Evolutionary conservation across 1,140 invertebrate genomes (phyloP).

Genomic region (fruit fly (Drosophila melanogaster)): Release_6_plus_ISO1_MT NT_037436.4:9337501-9338000

Average conservation of each 20-base stretch:
- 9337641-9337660: slow-evolving; percentile 85
- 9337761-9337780: slow-evolving; percentile 84
- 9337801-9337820: slow-evolving; percentile 48
- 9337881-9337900: slow-evolving; percentile 30
- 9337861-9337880: slow-evolving; percentile 39
- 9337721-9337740: slow-evolving; percentile 71
- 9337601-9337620: slow-evolving; percentile 68
- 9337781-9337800: slow-evolving; percentile 70
- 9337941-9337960: slow-evolving; percentile 50
- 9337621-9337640: slow-evolving; percentile 80
- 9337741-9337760: slow-evolving; percentile 86
- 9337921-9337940: slow-evolving; percentile 25
- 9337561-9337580: slow-evolving; percentile 76
- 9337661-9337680: slow-evolving; percentile 57
- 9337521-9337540: slow-evolving; percentile 85
- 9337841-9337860: slow-evolving; percentile 53
- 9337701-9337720: not conserved
- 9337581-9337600: slow-evolving; percentile 78
- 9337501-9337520: slow-evolving; percentile 85
- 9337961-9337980: slow-evolving; percentile 20
- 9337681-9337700: no score
- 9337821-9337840: slow-evolving; percentile 74
- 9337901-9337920: slow-evolving; percentile 43
- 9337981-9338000: slow-evolving; percentile 60
- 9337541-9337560: slow-evolving; percentile 84